Base-by-base conservation (phyloP, 2,113 vertebrate species). In the Probosciger aterrimus region DNA sequence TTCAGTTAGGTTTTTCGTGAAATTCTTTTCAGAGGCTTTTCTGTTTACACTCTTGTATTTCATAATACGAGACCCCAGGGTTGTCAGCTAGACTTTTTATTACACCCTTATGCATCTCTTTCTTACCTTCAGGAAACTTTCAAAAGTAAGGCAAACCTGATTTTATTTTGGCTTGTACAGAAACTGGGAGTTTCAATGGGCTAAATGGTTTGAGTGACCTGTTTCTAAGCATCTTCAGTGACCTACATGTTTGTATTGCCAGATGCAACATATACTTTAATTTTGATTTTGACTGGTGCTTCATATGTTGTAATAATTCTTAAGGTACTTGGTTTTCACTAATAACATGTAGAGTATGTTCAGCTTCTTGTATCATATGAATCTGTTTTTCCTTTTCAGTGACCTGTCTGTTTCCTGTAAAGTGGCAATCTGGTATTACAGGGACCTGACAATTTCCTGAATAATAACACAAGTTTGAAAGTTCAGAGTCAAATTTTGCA, bases 351-450 rank as follows among this genome's bases (percentile, higher is more conserved):
- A 74, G 50, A 69, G 37, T 91, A 67, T 91, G 23, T 84, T 92
- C 85, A 76, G 30, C 79, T 97, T 98, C 96, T 95, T 97, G 93
- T 95, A 52, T 70, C 39, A 87, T 82, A 75, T 8, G 15, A 84
- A 82, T 86, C 37, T 94, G 71, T 70, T 97, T 97, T 96, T 86
- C 73, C 90, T 92, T 94, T 78, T 95, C 2, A 1, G 52, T 82
- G 90, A 80, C 88, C 60, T 97, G 59, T 93, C n/a, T 62, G 75
- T 95, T 98, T 98, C 95, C 92, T 97, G 95, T 96, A 52, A 95
- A 89, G 77, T 88, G 71, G 52, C 59, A 79, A 53, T 88, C 69
- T 92, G 92, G 33, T 86, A 65, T 80, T 96, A 90, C 77, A 94
- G 93, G 78, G 88, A 79, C 84, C 71, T 93, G 53, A 70, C 79